Evolutionary conservation across 2,797 vertebrate genomes (phyloP).

Genomic region (Sylvilagus floridanus): DNA sequence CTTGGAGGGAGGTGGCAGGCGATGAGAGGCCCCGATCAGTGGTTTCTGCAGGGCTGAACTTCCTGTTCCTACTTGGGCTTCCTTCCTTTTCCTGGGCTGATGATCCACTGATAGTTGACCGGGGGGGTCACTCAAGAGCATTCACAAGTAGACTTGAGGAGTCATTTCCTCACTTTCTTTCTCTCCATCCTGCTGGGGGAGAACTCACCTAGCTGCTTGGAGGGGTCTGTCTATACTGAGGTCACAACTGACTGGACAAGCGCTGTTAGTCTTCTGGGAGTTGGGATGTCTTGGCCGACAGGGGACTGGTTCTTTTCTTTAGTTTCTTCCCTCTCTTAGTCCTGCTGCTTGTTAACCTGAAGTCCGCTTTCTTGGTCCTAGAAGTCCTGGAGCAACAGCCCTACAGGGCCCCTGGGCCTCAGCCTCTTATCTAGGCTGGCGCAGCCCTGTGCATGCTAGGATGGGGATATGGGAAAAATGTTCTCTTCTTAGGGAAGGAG

Average conservation of each 20-base stretch:
- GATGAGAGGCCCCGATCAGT: rapidly evolving
- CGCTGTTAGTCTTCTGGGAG: not conserved
- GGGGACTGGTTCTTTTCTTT: not conserved
- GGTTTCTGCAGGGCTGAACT: not conserved
- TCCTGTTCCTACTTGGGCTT: not conserved
- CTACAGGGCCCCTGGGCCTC: not conserved
- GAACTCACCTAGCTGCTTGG: not conserved
- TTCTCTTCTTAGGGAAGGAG: not conserved
- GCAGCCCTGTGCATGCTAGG: not conserved
- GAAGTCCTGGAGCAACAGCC: not conserved
- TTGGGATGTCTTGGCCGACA: not conserved
- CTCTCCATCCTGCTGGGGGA: not conserved
- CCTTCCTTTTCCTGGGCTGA: not conserved
- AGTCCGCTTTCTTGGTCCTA: rapidly evolving
- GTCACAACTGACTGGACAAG: not conserved
- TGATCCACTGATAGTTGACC: constrained; percentile 28
- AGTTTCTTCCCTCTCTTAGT: not conserved
- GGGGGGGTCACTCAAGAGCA: not conserved
- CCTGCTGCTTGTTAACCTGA: not conserved
- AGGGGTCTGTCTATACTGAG: not conserved
- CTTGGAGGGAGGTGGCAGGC: not conserved
- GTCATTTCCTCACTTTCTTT: not conserved
- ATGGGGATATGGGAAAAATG: not conserved
- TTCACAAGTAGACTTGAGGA: not conserved
- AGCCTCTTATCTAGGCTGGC: too few relatives aligned